A percentile compares a stretch with the other conserved stretches of the same genome.
Evolutionary conservation across 64 coral and sea anemone genomes (phyloP).

Genomic region (Montipora efflorescens): DNA sequence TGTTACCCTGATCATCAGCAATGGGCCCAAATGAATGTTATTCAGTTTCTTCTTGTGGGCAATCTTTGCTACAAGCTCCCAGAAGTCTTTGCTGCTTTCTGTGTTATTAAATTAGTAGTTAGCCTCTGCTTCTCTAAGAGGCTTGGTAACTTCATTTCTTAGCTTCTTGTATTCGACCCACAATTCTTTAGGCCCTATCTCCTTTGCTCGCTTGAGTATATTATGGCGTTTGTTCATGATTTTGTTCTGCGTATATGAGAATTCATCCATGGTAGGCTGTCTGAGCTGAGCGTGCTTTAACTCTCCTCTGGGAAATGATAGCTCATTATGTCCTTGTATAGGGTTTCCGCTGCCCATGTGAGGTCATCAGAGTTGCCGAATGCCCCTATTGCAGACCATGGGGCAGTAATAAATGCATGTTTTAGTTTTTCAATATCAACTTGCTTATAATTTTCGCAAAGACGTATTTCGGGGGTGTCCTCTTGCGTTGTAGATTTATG

Average conservation of each 20-base stretch:
- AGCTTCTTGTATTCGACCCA: slow-evolving; percentile 48
- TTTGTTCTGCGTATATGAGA: slow-evolving; percentile 62
- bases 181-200: slow-evolving; percentile 14
- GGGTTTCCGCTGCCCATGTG: slow-evolving; percentile 67
- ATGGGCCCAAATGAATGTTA: slow-evolving; percentile 51
- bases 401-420: background rate
- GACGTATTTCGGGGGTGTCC: slow-evolving; percentile 33
- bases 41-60: slow-evolving; percentile 54
- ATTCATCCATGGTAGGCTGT: slow-evolving; percentile 76
- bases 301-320: slow-evolving; percentile 57
- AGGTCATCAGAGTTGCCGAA: slow-evolving; percentile 70
- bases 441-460: slow-evolving; percentile 58
- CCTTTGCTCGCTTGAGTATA: slow-evolving; percentile 48
- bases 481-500: slow-evolving; percentile 20
- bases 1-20: slow-evolving; percentile 62
- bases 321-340: slow-evolving; percentile 51
- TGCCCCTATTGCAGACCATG: slow-evolving; percentile 56
- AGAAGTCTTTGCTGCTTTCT: slow-evolving; percentile 70
- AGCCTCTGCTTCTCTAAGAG: slow-evolving; percentile 37
- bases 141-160: slow-evolving; percentile 41
- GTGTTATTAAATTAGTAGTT: slow-evolving; percentile 43
- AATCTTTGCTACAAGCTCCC: slow-evolving; percentile 59
- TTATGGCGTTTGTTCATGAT: slow-evolving; percentile 61
- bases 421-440: slow-evolving; percentile 41
- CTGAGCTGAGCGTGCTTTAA: slow-evolving; percentile 47